Conservation (phyloP, 2,113 vertebrate species). For the Azemiops feae region DNA sequence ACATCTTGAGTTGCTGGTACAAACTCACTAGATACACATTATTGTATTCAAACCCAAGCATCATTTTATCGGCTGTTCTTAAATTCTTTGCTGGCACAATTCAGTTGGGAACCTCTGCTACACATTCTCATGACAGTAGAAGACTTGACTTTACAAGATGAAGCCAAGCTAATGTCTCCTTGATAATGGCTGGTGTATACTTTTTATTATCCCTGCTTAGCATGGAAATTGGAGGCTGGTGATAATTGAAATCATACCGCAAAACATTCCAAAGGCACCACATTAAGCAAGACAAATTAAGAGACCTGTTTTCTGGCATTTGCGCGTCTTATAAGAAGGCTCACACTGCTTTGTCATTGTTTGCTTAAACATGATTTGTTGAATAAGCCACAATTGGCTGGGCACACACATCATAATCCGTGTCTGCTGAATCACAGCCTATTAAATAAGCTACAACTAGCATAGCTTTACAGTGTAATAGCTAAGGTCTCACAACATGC, state of each 20-base stretch:
- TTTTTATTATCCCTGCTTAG: neutral
- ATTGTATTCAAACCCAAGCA: conserved; percentile 27
- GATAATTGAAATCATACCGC: neutral
- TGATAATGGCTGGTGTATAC: neutral
- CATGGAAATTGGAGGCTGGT: neutral
- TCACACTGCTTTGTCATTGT: neutral
- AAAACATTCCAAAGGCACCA: neutral
- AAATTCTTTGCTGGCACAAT: neutral
- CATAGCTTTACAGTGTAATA: neutral
- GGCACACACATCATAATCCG: neutral
- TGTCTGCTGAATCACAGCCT: neutral
- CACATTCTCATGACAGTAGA: neutral
- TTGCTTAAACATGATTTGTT: neutral
- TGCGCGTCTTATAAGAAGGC: neutral
- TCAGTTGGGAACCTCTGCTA: neutral
- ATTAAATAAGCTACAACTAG: neutral
- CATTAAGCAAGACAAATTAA: neutral
- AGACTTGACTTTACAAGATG: neutral
- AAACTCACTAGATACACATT: neutral
- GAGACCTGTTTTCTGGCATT: neutral
- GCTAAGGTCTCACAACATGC: neutral
- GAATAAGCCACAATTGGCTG: neutral
- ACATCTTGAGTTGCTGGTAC: conserved; percentile 6
- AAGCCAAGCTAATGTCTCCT: neutral
- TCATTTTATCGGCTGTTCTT: neutral